phyloP scores from a whole-genome alignment of 2,888 invertebrate species.

The Didymodactylos carnosus region DNA sequence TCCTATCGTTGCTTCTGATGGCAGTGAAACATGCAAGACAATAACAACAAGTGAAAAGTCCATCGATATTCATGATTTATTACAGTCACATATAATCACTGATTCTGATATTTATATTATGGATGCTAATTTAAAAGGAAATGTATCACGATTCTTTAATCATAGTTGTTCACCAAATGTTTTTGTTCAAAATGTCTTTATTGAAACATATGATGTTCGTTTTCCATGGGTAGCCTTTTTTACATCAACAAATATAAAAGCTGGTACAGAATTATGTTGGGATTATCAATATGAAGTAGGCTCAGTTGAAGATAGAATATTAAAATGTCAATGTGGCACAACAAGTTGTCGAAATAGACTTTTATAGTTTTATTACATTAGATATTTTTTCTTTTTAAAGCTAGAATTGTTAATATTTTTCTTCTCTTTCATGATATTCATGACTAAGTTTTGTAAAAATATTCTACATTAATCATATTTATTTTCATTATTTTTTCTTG shows the following conservation, averaged over 20 bases:
- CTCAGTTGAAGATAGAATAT: conserved; percentile 26
- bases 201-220: conserved; percentile 86
- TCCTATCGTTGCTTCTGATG: too few species aligned
- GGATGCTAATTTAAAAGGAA: conserved; percentile 89
- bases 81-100: neutral
- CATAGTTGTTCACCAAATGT: conserved; percentile 81
- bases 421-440: too few species aligned
- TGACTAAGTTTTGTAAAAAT: too few species aligned
- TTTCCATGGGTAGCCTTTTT: conserved; percentile 49
- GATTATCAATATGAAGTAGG: conserved; percentile 93
- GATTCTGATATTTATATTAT: conserved; percentile 50
- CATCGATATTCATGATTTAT: neutral
- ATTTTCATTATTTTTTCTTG: too few species aligned
- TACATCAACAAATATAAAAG: conserved; percentile 59
- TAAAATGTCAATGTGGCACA: neutral
- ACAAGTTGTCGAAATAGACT: neutral
- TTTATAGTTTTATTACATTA: neutral
- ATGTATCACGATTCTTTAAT: conserved; percentile 84
- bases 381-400: neutral
- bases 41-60: neutral
- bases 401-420: too few species aligned
- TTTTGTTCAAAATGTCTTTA: conserved; percentile 93
- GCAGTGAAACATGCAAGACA: too few species aligned
- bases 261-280: conserved; percentile 88
- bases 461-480: too few species aligned